Evolutionary conservation across 2,797 vertebrate species (phyloP), one percentile per base, ranked within the genome.

Genomic region (Zalophus californianus): DNA sequence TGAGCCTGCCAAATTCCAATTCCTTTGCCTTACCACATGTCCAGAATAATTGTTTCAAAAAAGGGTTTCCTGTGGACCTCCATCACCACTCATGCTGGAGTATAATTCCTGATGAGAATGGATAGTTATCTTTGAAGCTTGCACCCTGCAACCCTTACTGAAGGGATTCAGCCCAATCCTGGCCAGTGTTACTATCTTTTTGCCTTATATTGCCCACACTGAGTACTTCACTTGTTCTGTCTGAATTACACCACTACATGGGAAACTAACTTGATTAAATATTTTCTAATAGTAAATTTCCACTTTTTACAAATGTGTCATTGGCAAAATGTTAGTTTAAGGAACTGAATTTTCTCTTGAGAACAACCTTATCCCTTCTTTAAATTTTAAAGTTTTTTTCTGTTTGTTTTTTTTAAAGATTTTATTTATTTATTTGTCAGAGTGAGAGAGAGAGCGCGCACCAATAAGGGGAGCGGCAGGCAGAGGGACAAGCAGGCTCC

Each of bases 11-110:
- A 97, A 94, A 95, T 86, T 86, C 35, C 27, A 96, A 95, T 78
- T 95, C 18, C 10, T 84, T 93, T 97, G 93, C 85, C 27, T 97
- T n/a, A 8, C 73, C 94, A 87, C 93, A 97, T 80, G 79, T 91
- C 89, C 87, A 92, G 48, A 95, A 89, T 80, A 97, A 95, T 72
- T 86, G 32, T 94, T 85, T 80, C 9, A 48, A 29, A 93, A 73
- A 86, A 82, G 21, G 21, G 41, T 86, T 96, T 86, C n/a, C 87
- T 64, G 2, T 95, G 82, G 56, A 88, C 23, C 44, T 93, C 52
- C 14, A 68, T 35, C 48, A 73, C 13, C 82, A n/a, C 62, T 92
- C 62, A 52, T 62, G 13, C 12, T 97, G 13, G 3, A 90, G 15
- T 91, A 8, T 82, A 87, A 68, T 1, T 64, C 23, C 52, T 38